Percentiles rank a stretch among this genome's conserved stretches.
These are phyloP conservation scores for Sinosuthora webbiana DNA, from an alignment of 2,113 vertebrate species.

Conservation along the genomic window DNA sequence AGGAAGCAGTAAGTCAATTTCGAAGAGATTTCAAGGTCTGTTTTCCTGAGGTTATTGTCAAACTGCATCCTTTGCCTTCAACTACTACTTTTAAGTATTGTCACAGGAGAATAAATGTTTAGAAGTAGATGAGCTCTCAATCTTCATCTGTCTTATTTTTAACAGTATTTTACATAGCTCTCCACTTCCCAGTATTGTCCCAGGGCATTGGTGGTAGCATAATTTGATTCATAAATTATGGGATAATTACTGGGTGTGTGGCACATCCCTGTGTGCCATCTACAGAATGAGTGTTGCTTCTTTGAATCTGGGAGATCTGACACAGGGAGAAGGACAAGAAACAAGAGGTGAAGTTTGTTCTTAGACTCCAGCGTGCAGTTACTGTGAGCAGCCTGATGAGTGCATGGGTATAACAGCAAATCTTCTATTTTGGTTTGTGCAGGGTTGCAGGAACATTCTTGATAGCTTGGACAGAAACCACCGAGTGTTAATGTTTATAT, in stretches of 20 bases:
- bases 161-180: neutral
- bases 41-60: neutral
- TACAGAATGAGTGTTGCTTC: neutral
- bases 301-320: neutral
- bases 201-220: neutral
- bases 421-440: neutral
- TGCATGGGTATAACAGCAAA: neutral
- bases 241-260: neutral
- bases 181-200: neutral
- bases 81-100: neutral
- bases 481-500: neutral
- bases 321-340: neutral
- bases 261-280: neutral
- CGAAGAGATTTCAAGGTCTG: neutral
- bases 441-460: neutral
- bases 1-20: neutral
- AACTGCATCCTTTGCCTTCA: neutral
- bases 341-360: neutral
- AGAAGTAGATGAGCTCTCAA: neutral
- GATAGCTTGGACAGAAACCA: neutral
- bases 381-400: neutral
- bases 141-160: neutral
- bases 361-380: neutral
- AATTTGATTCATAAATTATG: neutral
- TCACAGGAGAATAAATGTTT: neutral